phyloP scores from a whole-genome alignment of 2,113 vertebrate genomes.

The Pelecanoides urinatrix region DNA sequence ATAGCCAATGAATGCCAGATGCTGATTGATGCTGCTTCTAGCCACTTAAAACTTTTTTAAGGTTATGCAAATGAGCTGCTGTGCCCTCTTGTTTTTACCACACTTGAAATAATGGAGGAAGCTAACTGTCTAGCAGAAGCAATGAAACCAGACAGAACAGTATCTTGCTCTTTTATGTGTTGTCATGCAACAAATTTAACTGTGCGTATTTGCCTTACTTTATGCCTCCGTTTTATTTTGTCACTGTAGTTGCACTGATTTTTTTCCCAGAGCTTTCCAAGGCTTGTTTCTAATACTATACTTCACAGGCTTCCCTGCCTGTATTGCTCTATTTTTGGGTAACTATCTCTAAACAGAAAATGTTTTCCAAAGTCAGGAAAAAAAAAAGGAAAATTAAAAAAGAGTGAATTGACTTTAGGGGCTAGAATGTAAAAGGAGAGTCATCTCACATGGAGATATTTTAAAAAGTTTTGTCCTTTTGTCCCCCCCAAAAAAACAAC shows the following conservation, averaged over 20 bases:
- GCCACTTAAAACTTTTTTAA: neutral
- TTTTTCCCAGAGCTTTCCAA: neutral
- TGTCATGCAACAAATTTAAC: neutral
- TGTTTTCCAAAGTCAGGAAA: neutral
- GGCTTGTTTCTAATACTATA: neutral
- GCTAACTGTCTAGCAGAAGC: neutral
- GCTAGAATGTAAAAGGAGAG: neutral
- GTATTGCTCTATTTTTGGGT: neutral
- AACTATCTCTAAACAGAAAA: neutral
- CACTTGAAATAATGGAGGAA: neutral
- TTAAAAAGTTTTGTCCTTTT: neutral
- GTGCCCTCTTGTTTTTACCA: neutral
- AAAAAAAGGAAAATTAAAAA: neutral
- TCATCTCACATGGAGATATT: neutral
- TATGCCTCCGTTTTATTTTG: neutral
- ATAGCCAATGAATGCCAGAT: neutral
- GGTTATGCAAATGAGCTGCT: neutral
- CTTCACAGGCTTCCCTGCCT: neutral
- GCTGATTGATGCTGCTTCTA: neutral
- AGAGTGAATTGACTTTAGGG: neutral
- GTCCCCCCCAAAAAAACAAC: no score
- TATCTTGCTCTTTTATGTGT: neutral
- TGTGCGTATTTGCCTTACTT: neutral
- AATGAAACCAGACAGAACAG: neutral
- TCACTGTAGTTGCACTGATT: neutral